Conservation (phyloP, 2,113 vertebrate genomes). For the Anhinga rufa region DNA sequence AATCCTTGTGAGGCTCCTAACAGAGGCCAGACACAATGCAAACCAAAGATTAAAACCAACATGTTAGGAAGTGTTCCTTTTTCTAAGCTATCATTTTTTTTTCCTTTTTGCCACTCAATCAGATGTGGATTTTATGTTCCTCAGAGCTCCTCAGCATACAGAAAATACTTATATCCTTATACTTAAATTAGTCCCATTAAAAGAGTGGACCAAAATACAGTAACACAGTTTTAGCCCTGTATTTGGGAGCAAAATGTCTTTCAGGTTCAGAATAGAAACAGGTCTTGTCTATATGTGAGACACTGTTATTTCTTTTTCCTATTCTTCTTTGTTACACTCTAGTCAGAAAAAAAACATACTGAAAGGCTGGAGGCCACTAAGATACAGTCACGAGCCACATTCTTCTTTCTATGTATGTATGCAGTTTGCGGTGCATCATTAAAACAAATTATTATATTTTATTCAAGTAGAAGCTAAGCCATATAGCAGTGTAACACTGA, state of each 20-base stretch:
- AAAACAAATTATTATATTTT: neutral
- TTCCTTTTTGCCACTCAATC: neutral
- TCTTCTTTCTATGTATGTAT: neutral
- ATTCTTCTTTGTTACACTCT: neutral
- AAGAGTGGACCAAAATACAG: neutral
- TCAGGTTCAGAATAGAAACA: neutral
- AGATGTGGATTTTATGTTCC: neutral
- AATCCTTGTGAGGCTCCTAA: neutral
- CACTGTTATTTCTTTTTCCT: neutral
- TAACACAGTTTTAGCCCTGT: neutral
- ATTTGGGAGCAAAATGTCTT: neutral
- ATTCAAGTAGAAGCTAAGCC: neutral
- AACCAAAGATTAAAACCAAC: neutral
- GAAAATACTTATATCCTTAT: neutral
- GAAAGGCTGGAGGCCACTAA: neutral
- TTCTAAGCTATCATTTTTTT: neutral
- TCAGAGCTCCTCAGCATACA: neutral
- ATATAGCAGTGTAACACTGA: neutral
- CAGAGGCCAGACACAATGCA: neutral
- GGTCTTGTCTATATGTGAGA: neutral
- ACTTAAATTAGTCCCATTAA: neutral
- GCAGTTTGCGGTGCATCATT: neutral
- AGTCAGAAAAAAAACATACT: neutral
- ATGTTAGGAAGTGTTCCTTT: neutral
- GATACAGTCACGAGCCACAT: neutral